phyloP scores from a whole-genome alignment of 2,797 vertebrate genomes.

The Tokudaia muenninki region DNA sequence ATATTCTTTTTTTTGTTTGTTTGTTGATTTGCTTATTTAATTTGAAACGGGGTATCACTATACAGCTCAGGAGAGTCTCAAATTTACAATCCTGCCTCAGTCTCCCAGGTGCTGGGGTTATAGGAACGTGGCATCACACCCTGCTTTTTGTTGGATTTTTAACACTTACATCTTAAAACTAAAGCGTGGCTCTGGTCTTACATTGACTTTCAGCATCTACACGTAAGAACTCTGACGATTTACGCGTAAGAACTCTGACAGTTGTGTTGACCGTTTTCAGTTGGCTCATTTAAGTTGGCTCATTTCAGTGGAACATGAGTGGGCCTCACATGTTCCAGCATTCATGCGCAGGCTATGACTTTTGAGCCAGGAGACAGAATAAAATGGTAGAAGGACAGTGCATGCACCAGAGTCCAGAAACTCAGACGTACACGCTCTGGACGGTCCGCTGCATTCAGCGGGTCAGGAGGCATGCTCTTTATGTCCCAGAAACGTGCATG shows the following conservation, averaged over 20 bases:
- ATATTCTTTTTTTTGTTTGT: not conserved
- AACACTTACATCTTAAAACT: not conserved
- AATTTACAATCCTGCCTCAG: not conserved
- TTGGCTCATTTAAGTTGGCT: not conserved
- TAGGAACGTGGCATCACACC: not conserved
- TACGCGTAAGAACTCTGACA: not conserved
- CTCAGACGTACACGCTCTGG: not conserved
- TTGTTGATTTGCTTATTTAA: not conserved
- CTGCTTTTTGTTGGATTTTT: not conserved
- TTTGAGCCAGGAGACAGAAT: not conserved
- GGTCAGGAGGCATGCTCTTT: not conserved
- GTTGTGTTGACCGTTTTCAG: not conserved
- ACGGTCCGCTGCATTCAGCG: not conserved
- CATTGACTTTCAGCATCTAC: not conserved
- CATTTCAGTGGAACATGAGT: not conserved
- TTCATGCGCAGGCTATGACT: not conserved
- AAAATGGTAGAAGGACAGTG: not conserved
- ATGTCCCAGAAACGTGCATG: not conserved
- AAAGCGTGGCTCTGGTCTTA: conserved; percentile 45
- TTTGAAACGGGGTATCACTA: not conserved
- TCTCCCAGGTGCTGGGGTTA: not conserved
- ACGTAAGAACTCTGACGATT: not conserved
- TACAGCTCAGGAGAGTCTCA: not conserved
- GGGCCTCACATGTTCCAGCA: not conserved
- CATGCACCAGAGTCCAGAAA: not conserved